Percentiles rank a stretch among this genome's conserved stretches.
These are phyloP conservation scores for Neoarius graeffei DNA, from an alignment of 2,113 vertebrate genomes.

Conservation along the genomic window DNA sequence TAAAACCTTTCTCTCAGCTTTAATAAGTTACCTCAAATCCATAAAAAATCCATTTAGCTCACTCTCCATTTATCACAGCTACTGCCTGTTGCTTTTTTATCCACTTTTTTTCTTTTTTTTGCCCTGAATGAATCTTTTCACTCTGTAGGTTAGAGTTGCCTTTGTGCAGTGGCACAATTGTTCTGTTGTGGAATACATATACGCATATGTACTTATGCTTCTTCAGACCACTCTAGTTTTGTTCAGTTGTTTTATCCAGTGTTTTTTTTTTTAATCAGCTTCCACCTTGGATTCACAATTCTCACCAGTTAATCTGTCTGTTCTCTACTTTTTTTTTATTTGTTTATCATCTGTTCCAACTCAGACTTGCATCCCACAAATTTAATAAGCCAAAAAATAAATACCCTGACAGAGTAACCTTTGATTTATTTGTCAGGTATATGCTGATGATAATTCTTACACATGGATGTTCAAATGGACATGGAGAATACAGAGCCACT, in stretches of 20 bases:
- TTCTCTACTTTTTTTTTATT: background rate
- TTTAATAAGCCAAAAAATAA: background rate
- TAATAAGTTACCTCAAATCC: slow-evolving; percentile 45
- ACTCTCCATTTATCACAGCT: slow-evolving; percentile 48
- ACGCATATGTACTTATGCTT: background rate
- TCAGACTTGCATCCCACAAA: background rate
- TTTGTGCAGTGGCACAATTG: slow-evolving; percentile 30
- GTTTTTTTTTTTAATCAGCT: background rate
- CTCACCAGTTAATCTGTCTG: background rate
- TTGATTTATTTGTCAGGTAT: background rate
- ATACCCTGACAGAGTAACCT: background rate
- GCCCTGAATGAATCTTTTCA: slow-evolving; percentile 36
- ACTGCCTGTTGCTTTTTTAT: slow-evolving; percentile 46
- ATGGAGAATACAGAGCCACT: too few relatives aligned
- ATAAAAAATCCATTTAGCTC: slow-evolving; percentile 44
- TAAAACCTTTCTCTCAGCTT: slow-evolving; percentile 33
- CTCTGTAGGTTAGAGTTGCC: slow-evolving; percentile 7
- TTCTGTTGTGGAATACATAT: slow-evolving; percentile 33
- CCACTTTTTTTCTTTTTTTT: background rate
- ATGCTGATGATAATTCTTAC: too few relatives aligned
- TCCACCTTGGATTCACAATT: too few relatives aligned
- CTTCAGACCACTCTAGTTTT: background rate
- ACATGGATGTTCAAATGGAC: too few relatives aligned
- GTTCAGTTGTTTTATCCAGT: background rate
- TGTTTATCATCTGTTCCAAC: background rate